A percentile compares a stretch with the other conserved stretches of the same genome.
Conservation (phyloP, 2,888 invertebrate genomes). For the Melanostoma mellinum region DNA sequence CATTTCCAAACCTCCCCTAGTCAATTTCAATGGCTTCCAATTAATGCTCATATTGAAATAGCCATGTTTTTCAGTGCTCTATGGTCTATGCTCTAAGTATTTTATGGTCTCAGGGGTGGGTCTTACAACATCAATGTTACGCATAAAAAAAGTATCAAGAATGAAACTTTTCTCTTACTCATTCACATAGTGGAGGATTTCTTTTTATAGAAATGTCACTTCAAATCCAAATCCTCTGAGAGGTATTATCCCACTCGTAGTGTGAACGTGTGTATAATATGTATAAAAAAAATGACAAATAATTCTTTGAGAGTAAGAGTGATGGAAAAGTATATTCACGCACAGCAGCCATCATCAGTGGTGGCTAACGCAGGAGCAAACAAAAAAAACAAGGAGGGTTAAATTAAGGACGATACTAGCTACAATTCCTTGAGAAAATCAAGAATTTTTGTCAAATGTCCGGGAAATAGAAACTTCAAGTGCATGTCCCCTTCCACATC, state of each 20-base stretch:
- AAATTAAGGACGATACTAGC: constrained; percentile 29
- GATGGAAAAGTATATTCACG: constrained; percentile 59
- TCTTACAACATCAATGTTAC: constrained; percentile 11
- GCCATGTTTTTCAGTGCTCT: constrained; percentile 13
- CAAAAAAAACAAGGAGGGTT: constrained; percentile 34
- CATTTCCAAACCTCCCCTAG: constrained; percentile 46
- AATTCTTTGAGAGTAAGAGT: constrained; percentile 48
- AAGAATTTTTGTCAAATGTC: constrained; percentile 48
- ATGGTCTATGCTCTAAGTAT: constrained; percentile 8
- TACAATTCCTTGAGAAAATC: constrained; percentile 39
- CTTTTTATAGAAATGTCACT: constrained; percentile 71
- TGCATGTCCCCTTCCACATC: constrained; percentile 20
- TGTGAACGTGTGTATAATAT: constrained; percentile 50
- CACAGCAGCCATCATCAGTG: constrained; percentile 64
- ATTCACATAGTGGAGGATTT: constrained; percentile 61
- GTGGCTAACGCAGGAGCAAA: not conserved
- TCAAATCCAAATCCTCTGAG: constrained; percentile 71
- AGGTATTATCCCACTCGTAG: constrained; percentile 71
- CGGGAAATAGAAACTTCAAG: constrained; percentile 23
- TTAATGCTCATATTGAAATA: constrained; percentile 53
- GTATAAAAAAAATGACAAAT: constrained; percentile 66
- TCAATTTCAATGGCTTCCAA: constrained; percentile 53
- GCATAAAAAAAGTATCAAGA: constrained; percentile 16
- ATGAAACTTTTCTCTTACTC: constrained; percentile 58
- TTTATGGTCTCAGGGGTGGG: constrained; percentile 32